Conservation (phyloP, 2,888 invertebrate genomes). For the Leptopilina syphax region DNA sequence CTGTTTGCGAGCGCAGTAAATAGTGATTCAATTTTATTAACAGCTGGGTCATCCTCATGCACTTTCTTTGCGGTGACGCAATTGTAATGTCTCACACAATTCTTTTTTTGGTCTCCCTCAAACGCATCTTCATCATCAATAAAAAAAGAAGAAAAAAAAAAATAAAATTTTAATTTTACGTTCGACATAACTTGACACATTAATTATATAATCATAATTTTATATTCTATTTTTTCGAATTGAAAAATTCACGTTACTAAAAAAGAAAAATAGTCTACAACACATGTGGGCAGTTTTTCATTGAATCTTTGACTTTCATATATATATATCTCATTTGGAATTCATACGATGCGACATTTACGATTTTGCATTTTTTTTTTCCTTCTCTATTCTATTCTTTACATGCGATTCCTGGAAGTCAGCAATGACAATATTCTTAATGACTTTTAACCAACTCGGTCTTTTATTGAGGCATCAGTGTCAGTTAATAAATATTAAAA, state of each 20-base stretch:
- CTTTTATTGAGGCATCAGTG: slow-evolving; percentile 36
- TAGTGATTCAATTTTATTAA: slow-evolving; percentile 24
- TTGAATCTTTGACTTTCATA: slow-evolving; percentile 3
- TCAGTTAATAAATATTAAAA: slow-evolving; percentile 1
- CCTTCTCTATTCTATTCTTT: not conserved
- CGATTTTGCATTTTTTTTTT: slow-evolving; percentile 32
- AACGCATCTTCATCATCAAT: not conserved
- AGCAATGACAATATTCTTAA: slow-evolving; percentile 31
- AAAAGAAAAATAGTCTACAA: not conserved
- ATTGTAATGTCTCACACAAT: slow-evolving; percentile 6
- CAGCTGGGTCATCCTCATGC: not conserved
- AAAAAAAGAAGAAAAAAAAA: not conserved
- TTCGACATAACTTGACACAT: not conserved
- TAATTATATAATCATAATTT: slow-evolving; percentile 2
- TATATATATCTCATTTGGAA: slow-evolving; percentile 9
- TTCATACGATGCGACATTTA: slow-evolving; percentile 20
- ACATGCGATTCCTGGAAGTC: slow-evolving; percentile 22
- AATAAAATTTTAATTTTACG: not conserved
- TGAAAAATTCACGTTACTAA: not conserved
- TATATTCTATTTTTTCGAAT: not conserved
- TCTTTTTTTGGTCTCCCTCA: not conserved
- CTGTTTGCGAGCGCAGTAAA: not conserved
- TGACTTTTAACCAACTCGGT: slow-evolving; percentile 34
- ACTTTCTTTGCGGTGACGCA: slow-evolving; percentile 26
- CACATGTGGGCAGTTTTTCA: slow-evolving; percentile 30